Base-by-base conservation (phyloP, 92 coral and sea anemone species). In the Phenganax stokvisi region DNA sequence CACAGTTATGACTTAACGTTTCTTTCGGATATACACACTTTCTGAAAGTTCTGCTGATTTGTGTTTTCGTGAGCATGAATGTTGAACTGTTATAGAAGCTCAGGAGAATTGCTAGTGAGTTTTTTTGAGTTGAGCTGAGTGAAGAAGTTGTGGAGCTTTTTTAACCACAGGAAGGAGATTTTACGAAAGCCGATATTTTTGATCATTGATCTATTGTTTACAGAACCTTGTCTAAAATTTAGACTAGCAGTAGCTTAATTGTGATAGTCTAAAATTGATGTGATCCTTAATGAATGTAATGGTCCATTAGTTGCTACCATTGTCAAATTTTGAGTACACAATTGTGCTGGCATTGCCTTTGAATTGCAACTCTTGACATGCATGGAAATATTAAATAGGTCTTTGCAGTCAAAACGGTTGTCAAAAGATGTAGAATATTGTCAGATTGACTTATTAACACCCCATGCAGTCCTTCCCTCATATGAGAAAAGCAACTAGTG, bases 141-240 rank as follows among this genome's bases (percentile, higher is more conserved):
- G 20, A 28, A 68, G 31, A 16, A 37, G 16, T 68, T 30, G 53
- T 44, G 70, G 16, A 56, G 56, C 70, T 13, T 53, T 54, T 52
- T 44, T 57, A 76, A 56, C 6, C 29, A 59, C 81, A 76, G 81
- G 81, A 76, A 76, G 31, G 71, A 47, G 55, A 13, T 76, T 75
- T 29, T 76, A 58, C 81, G 60, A 57, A 76, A 76, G 81, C 81
- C 60, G 67, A 59, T 76, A 76, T 76, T 54, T 76, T 29, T 59
- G n/a, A 76, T 76, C 44, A 5, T 76, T 76, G 69, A 29, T 59
- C 69, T 57, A 76, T 76, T 76, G 81, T 76, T 76, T 76, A 58
- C 70, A 76, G 47, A 76, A 76, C 54, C 27, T 29, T 59, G 57
- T 59, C 67, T 44, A 54, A 59, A 17, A 25, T 15, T 59, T 44